These are phyloP conservation scores for Varecia variegata DNA, from an alignment of 2,797 vertebrate genomes.

Conservation along the genomic window DNA sequence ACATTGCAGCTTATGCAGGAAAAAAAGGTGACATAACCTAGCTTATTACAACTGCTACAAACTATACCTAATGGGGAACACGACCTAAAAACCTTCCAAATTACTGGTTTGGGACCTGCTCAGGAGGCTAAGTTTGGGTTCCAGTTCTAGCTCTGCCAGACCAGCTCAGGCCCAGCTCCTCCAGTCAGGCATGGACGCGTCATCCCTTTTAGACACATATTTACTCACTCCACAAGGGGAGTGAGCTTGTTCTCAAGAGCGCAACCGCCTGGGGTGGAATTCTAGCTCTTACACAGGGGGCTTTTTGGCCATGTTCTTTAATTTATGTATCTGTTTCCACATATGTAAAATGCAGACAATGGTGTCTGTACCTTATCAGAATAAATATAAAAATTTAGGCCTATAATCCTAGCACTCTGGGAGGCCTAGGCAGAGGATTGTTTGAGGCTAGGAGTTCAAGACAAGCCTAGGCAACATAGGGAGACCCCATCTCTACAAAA, in stretches of 20 bases:
- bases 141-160: not conserved
- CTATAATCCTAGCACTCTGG: no score
- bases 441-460: no score
- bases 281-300: not conserved
- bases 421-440: no score
- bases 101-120: not conserved
- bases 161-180: not conserved
- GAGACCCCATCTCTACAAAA: no score
- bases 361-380: not conserved
- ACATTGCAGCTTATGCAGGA: not conserved
- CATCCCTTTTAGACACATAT: not conserved
- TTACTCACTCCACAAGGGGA: not conserved
- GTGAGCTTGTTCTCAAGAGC: not conserved
- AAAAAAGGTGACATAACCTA: not conserved
- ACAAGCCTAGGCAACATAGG: no score
- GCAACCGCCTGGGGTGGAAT: not conserved
- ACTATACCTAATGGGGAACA: not conserved
- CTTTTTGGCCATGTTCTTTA: not conserved
- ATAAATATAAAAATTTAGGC: not conserved
- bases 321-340: not conserved
- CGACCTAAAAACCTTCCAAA: not conserved
- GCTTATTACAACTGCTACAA: not conserved
- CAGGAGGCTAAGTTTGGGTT: not conserved
- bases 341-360: not conserved
- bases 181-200: not conserved